These are phyloP conservation scores for Danio albolineatus DNA, from an alignment of 2,797 vertebrate species.

Conservation along the genomic window DNA sequence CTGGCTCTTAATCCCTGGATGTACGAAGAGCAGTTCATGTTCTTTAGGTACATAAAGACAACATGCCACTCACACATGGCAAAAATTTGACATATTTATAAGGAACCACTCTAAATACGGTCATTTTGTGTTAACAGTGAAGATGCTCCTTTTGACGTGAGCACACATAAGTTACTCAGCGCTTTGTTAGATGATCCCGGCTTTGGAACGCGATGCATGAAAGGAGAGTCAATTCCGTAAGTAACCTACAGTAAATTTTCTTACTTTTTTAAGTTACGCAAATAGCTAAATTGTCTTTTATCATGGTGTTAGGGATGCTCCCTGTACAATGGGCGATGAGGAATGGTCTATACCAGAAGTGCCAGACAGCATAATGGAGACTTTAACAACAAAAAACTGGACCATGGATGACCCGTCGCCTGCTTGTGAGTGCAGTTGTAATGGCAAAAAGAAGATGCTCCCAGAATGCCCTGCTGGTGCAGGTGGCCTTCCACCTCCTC, in stretches of 20 bases:
- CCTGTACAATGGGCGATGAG: constrained; percentile 73
- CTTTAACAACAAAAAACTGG: constrained; percentile 90
- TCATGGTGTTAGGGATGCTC: constrained; percentile 62
- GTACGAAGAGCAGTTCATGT: constrained; percentile 95
- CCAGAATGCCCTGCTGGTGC: constrained; percentile 92
- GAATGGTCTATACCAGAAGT: constrained; percentile 84
- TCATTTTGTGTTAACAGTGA: constrained; percentile 76
- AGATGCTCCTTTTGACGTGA: constrained; percentile 86
- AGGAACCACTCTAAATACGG: background rate
- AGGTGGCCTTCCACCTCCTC: constrained; percentile 91
- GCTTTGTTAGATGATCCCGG: constrained; percentile 86
- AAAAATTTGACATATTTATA: background rate
- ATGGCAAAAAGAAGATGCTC: constrained; percentile 92
- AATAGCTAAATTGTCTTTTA: background rate
- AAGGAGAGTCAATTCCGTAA: constrained; percentile 87
- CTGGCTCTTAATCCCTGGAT: constrained; percentile 93
- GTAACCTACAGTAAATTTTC: constrained; percentile 59
- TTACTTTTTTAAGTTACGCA: background rate
- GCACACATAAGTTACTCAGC: constrained; percentile 82
- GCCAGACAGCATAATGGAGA: constrained; percentile 78
- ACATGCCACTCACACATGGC: background rate
- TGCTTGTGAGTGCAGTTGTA: constrained; percentile 89
- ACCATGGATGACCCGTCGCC: constrained; percentile 95
- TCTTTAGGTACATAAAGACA: constrained; percentile 86
- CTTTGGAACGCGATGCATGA: constrained; percentile 94